Evolutionary conservation across 2,888 invertebrate genomes (phyloP).

Genomic region (Dinocampus coccinellae): DNA sequence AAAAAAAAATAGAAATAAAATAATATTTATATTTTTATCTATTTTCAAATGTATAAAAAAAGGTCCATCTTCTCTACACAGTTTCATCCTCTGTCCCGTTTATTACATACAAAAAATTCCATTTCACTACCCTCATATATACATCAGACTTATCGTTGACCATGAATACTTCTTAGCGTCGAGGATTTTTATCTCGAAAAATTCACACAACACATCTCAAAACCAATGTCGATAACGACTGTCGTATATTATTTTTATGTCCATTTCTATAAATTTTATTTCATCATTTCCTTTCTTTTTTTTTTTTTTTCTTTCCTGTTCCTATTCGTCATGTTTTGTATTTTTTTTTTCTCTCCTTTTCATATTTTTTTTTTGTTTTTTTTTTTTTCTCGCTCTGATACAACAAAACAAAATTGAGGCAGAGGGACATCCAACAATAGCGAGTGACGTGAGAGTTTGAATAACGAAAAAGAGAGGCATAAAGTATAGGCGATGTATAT

Average conservation of each 20-base stretch:
- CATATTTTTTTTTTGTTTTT: not conserved
- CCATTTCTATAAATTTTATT: constrained; percentile 19
- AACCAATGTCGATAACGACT: constrained; percentile 21
- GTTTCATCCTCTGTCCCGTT: not conserved
- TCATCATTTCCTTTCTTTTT: not conserved
- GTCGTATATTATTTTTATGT: not conserved
- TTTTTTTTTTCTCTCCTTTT: constrained; percentile 5
- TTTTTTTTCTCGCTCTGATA: not conserved
- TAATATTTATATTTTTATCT: not conserved
- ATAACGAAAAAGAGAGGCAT: not conserved
- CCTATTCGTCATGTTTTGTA: too few species aligned
- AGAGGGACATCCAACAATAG: constrained; percentile 1
- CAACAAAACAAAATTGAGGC: constrained; percentile 18
- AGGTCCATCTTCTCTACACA: not conserved
- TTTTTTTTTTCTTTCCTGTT: too few species aligned
- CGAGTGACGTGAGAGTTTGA: constrained; percentile 3
- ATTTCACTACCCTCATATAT: constrained; percentile 22
- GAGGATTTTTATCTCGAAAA: constrained; percentile 32
- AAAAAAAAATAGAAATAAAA: not conserved
- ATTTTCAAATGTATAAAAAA: not conserved
- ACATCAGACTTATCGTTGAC: constrained; percentile 36
- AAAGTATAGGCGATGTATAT: constrained; percentile 1
- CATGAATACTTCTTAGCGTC: constrained; percentile 38
- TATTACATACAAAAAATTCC: not conserved
- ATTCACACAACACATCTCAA: constrained; percentile 31